Evolutionary conservation across 37 sponge, comb jelly and placozoan genomes (phyloP), one percentile per base, ranked within the genome.

Genomic region (Ephydatia muelleri): DNA sequence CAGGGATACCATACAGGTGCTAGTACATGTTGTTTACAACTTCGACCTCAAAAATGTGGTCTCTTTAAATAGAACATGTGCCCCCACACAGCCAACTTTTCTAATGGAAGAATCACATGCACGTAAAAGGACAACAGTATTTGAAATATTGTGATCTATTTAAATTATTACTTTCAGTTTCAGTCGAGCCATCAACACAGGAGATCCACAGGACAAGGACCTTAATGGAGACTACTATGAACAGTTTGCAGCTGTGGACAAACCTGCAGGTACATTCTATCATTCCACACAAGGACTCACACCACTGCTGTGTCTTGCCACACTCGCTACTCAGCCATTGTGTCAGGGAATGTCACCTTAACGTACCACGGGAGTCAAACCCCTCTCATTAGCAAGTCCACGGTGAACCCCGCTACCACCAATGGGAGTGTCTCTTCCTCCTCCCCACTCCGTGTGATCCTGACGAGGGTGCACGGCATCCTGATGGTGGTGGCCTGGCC

Each of bases 401-500:
- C 32, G 16, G 33, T 38, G n/a, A 75, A 75, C 35, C 75, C 75
- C 8, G 32, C 75, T 39, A 28, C 35, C n/a, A 36, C 35, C 75
- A 31, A 34, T 35, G 75, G 43, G 16, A 57, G 57, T 16, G 72
- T 33, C 72, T 68, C 29, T 8, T 68, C 70, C 14, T 30, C 72
- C 72, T 33, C 30, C 72, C 2, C 32, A 12, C 72, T 71, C 1
- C 72, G 32, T 33, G 72, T 4, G 72, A 34, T 21, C 1, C 57
- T 57, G 12, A 57, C 57, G 16, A 57, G 65, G 26, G 83, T 68
- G 25, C 79, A 78, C 75, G 94, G 94, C 3, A 83, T 90, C 40
- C 76, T 93, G 33, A 93, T 93, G 94, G 28, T 83, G 47, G 83
- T 90, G 68, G 84, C 94, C 26, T 93, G 85, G 84, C 80, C 76